Evolutionary conservation across 1,140 invertebrate genomes (phyloP).

Genomic region (Eueides isabella): DNA sequence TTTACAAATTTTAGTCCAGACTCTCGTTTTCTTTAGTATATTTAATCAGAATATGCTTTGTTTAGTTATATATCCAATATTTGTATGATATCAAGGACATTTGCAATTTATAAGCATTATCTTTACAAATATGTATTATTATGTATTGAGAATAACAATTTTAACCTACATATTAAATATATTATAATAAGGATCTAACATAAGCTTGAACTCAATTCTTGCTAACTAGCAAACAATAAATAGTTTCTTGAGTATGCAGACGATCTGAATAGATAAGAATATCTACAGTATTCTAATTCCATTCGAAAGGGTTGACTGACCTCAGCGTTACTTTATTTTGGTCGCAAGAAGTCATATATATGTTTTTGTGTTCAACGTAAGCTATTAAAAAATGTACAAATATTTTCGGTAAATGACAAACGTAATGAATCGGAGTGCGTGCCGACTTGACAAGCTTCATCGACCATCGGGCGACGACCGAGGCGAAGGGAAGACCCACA

Average conservation of each 20-base stretch:
- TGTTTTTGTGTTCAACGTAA: neutral
- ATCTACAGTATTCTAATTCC: constrained; percentile 3
- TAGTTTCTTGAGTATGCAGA: constrained; percentile 11
- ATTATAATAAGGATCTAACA: neutral
- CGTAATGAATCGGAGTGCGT: constrained; percentile 49
- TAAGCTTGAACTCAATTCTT: neutral
- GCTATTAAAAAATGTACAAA: neutral
- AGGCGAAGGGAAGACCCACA: constrained; percentile 51
- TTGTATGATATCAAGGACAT: neutral
- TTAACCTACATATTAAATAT: neutral
- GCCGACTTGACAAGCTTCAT: constrained; percentile 67
- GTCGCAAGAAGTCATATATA: neutral
- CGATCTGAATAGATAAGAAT: constrained; percentile 14
- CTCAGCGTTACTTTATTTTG: constrained; percentile 12
- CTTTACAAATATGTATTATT: neutral
- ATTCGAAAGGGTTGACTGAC: constrained; percentile 14
- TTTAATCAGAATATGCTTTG: too few relatives aligned
- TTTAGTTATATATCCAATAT: too few relatives aligned
- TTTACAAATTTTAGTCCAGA: too few relatives aligned
- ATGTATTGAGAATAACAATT: neutral
- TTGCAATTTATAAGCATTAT: neutral
- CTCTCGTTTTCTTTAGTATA: too few relatives aligned
- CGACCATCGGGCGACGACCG: constrained; percentile 75
- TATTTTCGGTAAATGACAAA: neutral
- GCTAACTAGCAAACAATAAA: neutral